Evolutionary conservation across 2,797 vertebrate genomes (phyloP).

Genomic region (Lepidocolaptes lacrymiger): DNA sequence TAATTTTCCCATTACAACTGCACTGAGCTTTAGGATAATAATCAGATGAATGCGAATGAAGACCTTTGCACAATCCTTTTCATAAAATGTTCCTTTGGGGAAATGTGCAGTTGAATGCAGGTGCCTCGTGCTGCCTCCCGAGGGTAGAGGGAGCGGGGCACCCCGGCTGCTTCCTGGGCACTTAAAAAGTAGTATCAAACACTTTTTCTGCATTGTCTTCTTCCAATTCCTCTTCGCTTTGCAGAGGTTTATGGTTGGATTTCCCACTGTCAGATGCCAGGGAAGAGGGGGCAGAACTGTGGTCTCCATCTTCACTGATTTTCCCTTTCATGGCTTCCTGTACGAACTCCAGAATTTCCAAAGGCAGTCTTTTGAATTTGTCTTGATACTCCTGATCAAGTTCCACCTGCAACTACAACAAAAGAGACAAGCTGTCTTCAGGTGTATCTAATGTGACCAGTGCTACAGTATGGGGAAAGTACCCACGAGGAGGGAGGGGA

Average conservation of each 20-base stretch:
- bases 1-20: slow-evolving; percentile 72
- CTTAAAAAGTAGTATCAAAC: slow-evolving; percentile 91
- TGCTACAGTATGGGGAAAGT: background rate
- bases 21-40: slow-evolving; percentile 71
- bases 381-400: slow-evolving; percentile 98
- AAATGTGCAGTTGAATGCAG: slow-evolving; percentile 61
- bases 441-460: background rate
- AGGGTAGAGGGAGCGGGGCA: slow-evolving; percentile 45
- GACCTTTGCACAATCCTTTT: slow-evolving; percentile 63
- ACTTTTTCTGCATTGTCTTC: slow-evolving; percentile 85
- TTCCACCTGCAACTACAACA: slow-evolving; percentile 89
- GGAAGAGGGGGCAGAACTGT: slow-evolving; percentile 80
- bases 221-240: slow-evolving; percentile 86
- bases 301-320: slow-evolving; percentile 84
- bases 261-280: slow-evolving; percentile 76
- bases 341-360: slow-evolving; percentile 98
- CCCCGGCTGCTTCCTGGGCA: slow-evolving; percentile 61
- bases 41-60: slow-evolving; percentile 54
- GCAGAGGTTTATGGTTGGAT: slow-evolving; percentile 85
- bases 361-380: slow-evolving; percentile 94
- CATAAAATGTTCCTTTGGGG: slow-evolving; percentile 59
- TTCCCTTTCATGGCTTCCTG: slow-evolving; percentile 94
- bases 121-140: slow-evolving; percentile 45
- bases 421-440: slow-evolving; percentile 59
- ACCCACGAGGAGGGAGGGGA: background rate